Evolutionary conservation across 53 echinoderm and acorn worm species (phyloP).

Genomic region (Stichopus horrens): DNA sequence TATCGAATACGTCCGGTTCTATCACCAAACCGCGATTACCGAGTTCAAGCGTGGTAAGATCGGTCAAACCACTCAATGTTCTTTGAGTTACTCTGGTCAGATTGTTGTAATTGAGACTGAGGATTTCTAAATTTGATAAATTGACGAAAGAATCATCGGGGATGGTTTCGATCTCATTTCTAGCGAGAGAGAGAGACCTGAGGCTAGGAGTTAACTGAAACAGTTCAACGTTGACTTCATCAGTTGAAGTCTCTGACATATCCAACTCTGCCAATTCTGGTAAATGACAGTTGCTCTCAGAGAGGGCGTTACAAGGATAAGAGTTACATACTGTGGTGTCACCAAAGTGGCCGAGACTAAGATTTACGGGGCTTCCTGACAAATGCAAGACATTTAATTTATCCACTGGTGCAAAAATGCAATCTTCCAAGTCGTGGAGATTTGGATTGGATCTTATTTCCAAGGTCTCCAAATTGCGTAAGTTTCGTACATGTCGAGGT

Average conservation of each 20-base stretch:
- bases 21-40: conserved; percentile 11
- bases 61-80: neutral
- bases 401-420: neutral
- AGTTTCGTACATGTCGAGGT: neutral
- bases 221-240: neutral
- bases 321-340: neutral
- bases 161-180: neutral
- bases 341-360: conserved; percentile 12
- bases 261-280: neutral
- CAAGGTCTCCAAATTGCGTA: neutral
- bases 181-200: neutral
- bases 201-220: conserved; percentile 13
- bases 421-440: neutral
- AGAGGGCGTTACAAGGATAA: conserved; percentile 23
- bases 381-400: neutral
- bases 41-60: neutral
- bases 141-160: neutral
- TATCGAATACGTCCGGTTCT: conserved; percentile 9
- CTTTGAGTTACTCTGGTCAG: neutral
- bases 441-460: neutral
- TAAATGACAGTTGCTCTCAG: conserved; percentile 6
- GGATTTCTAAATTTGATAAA: neutral
- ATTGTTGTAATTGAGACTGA: conserved; percentile 22
- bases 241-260: conserved; percentile 19
- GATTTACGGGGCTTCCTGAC: neutral